Evolutionary conservation across 2,113 vertebrate genomes (phyloP), one percentile per base, ranked within the genome.

Genomic region (Plectropomus leopardus): DNA sequence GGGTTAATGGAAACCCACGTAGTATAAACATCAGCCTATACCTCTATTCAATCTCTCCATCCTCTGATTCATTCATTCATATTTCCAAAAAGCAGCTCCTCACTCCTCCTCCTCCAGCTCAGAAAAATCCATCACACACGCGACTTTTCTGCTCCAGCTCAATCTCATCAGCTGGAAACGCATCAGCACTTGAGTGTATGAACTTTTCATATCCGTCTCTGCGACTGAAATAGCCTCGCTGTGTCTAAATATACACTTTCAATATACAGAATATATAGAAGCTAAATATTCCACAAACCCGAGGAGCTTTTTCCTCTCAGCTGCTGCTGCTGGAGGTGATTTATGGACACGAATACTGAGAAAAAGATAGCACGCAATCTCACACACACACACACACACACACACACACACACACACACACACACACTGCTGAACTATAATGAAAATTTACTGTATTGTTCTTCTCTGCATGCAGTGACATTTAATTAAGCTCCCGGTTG

Each of bases 401-500:
- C 50, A 69, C 60, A 48, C n/a, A 26, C 66, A 5, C 64, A 60
- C 61, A 26, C 28, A 55, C 50, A 57, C 32, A 63, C 15, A 26
- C 54, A 5, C 30, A 4, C 9, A 6, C n/a, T n/a, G n/a, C n/a
- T 36, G 36, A 55, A 32, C 64, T 51, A 54, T 24, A 17, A 34
- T 45, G 32, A 70, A 55, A 47, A 54, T 47, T 63, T 72, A 51
- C 23, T 17, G 53, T 36, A 64, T 66, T 73, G 87, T 82, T 78
- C 67, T 42, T 21, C 58, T 47, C 36, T 40, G 83, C 57, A 57
- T 54, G 40, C 76, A 55, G 63, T 91, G 89, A 88, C 85, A 90
- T 90, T 90, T 89, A 88, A 86, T 91, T 84, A 87, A 80, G 64
- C 82, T 77, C 23, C 1, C 24, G 68, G 70, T 54, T 19, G 57